Evolutionary conservation across 2,797 vertebrate genomes (phyloP), one percentile per base, ranked within the genome.

Genomic region (Netta rufina): DNA sequence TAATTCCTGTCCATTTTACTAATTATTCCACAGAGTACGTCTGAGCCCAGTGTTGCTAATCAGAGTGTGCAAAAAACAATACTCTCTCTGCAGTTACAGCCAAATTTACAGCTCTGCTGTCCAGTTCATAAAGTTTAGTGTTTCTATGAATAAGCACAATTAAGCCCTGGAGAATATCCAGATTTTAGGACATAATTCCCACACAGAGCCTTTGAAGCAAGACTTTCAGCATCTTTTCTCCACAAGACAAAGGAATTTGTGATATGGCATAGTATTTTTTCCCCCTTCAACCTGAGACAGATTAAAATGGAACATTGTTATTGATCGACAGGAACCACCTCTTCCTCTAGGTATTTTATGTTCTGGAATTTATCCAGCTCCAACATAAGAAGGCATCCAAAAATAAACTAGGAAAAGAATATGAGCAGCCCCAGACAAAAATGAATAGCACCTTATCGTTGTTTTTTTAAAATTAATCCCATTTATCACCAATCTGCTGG

Each of bases 31-130:
- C 79, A 89, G 45, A 6, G 16, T 36, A 17, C 0, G 3, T 21
- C 91, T 81, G 39, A 75, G 77, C 39, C 72, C 39, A 58, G 65
- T 65, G 72, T 13, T 80, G 72, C 58, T 83, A 91, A 91, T 86
- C 62, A 70, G 36, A 70, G 36, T 24, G 30, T 51, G 25, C 39
- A 90, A 43, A 86, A 70, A 84, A 6, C 84, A 92, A 92, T 11
- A 67, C 66, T 9, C 49, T 67, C 43, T 73, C 53, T 8, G 2
- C 39, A 84, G 32, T 84, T 8, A 61, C 36, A 93, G 80, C 53
- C 93, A 96, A 89, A 90, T 90, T 88, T 82, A 88, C 80, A 95
- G 43, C n/a, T 92, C 85, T 96, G 85, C 80, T 90, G 85, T 57
- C 93, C 91, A 76, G 54, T 92, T 93, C 74, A 92, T 73, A 57